A percentile compares a stretch with the other conserved stretches of the same genome.
phyloP scores from a whole-genome alignment of 2,797 vertebrate genomes.

The Hirundo rustica region DNA sequence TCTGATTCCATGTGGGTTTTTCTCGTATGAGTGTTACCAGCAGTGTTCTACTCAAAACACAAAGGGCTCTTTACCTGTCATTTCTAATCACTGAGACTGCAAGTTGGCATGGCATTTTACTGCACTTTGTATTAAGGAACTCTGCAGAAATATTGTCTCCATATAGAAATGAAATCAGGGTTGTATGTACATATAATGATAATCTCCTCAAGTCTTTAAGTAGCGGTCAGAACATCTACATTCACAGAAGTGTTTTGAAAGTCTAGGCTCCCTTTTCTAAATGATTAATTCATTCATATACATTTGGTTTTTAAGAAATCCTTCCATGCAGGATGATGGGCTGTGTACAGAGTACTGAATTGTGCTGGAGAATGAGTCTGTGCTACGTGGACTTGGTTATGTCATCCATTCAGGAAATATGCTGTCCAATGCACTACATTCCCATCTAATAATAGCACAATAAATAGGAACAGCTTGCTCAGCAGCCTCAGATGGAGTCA shows the following conservation, averaged over 20 bases:
- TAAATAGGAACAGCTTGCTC: conserved; percentile 38
- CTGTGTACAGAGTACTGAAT: neutral
- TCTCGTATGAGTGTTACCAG: neutral
- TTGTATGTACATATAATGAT: fast-evolving
- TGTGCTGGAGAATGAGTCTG: neutral
- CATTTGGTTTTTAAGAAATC: neutral
- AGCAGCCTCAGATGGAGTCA: conserved; percentile 35
- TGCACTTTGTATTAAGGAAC: neutral
- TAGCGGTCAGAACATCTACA: neutral
- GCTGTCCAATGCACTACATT: neutral
- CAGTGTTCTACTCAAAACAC: neutral
- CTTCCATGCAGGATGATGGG: neutral
- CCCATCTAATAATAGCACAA: neutral
- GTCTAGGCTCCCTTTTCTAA: neutral
- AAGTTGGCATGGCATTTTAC: neutral
- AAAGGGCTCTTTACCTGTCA: neutral
- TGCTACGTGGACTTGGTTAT: neutral
- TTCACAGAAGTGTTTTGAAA: neutral
- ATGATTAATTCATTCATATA: neutral
- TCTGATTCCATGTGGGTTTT: neutral
- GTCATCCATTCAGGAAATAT: neutral
- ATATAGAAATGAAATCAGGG: neutral
- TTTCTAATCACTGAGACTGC: neutral
- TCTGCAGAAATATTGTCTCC: neutral
- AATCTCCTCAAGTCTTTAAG: neutral